These are phyloP conservation scores for Pocota personata DNA, from an alignment of 2,888 invertebrate genomes.

Conservation along the genomic window DNA sequence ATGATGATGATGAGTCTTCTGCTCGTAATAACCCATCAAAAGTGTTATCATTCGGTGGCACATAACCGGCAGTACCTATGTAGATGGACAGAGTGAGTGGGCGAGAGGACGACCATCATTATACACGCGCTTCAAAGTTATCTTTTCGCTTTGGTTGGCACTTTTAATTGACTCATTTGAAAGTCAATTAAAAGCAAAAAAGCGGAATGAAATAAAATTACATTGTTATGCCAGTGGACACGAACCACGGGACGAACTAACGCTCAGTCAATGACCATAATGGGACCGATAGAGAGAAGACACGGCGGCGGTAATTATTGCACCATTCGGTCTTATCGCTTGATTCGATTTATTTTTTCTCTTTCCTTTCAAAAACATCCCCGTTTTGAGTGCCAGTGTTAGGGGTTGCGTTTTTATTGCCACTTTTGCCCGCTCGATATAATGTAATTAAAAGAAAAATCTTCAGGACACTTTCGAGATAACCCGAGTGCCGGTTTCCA, in stretches of 20 bases:
- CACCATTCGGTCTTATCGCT: constrained; percentile 55
- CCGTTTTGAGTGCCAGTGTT: constrained; percentile 12
- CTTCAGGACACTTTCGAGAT: constrained; percentile 55
- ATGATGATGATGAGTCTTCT: constrained; percentile 36
- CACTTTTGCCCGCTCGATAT: constrained; percentile 52
- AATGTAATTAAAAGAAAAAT: constrained; percentile 64
- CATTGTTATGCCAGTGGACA: constrained; percentile 35
- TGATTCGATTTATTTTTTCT: constrained; percentile 28
- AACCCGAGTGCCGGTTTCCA: constrained; percentile 52
- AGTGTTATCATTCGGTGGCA: constrained; percentile 46
- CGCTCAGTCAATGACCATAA: constrained; percentile 17
- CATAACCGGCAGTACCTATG: constrained; percentile 3
- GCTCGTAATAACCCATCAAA: constrained; percentile 57
- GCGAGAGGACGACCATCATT: constrained; percentile 34
- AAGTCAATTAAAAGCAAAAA: constrained; percentile 61
- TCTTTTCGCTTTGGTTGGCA: constrained; percentile 51
- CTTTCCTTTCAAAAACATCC: not conserved
- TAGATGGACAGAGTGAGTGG: not conserved
- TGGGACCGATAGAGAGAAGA: constrained; percentile 25
- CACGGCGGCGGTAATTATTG: constrained; percentile 47
- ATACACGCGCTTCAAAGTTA: constrained; percentile 59
- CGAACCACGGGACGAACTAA: not conserved
- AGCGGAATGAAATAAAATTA: constrained; percentile 50
- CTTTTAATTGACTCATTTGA: constrained; percentile 71
- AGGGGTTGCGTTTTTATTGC: constrained; percentile 39